Base-by-base conservation (phyloP, 1,140 invertebrate species). In the Pseudachorutes palmiensis region DNA sequence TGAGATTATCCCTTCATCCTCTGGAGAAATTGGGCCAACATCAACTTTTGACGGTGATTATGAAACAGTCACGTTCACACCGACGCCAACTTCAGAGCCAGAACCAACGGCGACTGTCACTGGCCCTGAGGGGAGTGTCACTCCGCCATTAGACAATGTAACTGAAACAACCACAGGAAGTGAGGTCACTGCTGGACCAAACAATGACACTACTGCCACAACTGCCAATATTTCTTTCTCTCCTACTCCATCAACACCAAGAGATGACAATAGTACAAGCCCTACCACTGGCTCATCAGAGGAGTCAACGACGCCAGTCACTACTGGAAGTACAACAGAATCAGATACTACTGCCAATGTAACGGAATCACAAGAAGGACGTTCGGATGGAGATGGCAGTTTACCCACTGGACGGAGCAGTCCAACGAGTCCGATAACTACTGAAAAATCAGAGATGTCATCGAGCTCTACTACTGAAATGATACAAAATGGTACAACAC, bases 81-180 rank as follows among this genome's bases (percentile, higher is more conserved):
- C 62, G 32, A 1, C 55, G 14, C 12, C 49, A 5, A 9, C 55
- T 9, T 24, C 32, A 26, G 58, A 65, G 28, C 29, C 29, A 57
- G 49, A 62, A 29, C 65, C 65, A 5, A 12, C 65, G 5, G 58
- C 33, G 3, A 36, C 32, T 3, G 33, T 24, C 36, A 45, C 31
- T 62, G 62, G 36, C 12, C 51, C 12, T 9, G 12, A 22, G 51
- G 24, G 12, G 24, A 55, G 51, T 19, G 24, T 24, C 24, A 55
- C 51, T 5, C 51, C 51, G 5, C 51, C 51, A 9, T 5, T 55
- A 5, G 51, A 55, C 12, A 55, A 55, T 24, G 12, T 5, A 19
- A 55, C 51, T 19, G 36, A 45, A 45, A 45, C 36, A 9, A 45
- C 36, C 19, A 45, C 36, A 45, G 36, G 36, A 45, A 45, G 36